phyloP scores from a whole-genome alignment of 1,140 invertebrate species.

The Bradysia coprophila region DNA sequence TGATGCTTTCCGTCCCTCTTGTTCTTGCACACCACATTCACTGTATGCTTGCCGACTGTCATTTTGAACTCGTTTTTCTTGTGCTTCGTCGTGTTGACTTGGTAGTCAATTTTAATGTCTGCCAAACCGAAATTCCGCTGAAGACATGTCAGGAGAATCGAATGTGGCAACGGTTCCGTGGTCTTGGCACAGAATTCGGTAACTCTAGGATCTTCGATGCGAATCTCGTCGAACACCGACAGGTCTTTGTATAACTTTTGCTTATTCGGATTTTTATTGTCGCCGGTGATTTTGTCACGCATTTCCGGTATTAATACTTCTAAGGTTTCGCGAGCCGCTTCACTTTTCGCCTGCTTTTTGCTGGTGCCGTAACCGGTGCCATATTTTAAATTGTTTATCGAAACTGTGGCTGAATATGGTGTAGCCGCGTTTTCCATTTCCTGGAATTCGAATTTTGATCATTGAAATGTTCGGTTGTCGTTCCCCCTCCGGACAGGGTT shows the following conservation, averaged over 20 bases:
- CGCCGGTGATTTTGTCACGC: slow-evolving; percentile 51
- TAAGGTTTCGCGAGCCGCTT: slow-evolving; percentile 73
- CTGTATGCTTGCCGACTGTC: slow-evolving; percentile 81
- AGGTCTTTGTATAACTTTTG: slow-evolving; percentile 35
- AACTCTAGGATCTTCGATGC: slow-evolving; percentile 82
- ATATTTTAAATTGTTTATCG: slow-evolving; percentile 82
- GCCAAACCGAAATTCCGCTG: slow-evolving; percentile 83
- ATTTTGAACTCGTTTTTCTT: slow-evolving; percentile 90
- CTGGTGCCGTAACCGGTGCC: slow-evolving; percentile 82
- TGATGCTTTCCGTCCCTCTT: slow-evolving; percentile 95
- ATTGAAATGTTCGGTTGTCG: too few relatives aligned
- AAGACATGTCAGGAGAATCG: slow-evolving; percentile 79
- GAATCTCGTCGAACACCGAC: slow-evolving; percentile 76
- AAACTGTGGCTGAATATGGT: slow-evolving; percentile 84
- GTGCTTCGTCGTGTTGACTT: slow-evolving; percentile 74
- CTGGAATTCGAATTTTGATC: too few relatives aligned
- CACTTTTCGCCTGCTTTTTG: slow-evolving; percentile 88
- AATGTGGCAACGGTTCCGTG: slow-evolving; percentile 86
- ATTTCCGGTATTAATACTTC: slow-evolving; percentile 91
- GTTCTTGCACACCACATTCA: slow-evolving; percentile 80
- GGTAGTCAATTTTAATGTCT: slow-evolving; percentile 74
- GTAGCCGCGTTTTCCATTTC: slow-evolving; percentile 86
- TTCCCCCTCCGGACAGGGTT: too few relatives aligned
- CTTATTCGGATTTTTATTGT: slow-evolving; percentile 29
- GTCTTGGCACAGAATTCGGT: slow-evolving; percentile 87